Conservation (phyloP, 2,888 invertebrate genomes). For the Amitus sp. region DNA sequence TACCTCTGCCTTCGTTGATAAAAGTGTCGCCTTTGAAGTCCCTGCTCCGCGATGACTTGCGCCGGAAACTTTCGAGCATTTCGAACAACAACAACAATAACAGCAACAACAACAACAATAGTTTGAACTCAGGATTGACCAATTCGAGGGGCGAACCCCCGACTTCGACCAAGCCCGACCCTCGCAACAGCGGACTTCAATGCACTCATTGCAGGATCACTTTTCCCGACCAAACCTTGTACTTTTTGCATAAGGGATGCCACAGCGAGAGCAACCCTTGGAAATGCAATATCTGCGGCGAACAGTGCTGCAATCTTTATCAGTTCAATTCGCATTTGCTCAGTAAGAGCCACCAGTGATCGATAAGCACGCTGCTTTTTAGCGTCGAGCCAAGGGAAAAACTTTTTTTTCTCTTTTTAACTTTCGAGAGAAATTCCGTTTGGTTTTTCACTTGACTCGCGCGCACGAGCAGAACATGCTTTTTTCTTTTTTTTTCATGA, state of each 20-base stretch:
- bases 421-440: not conserved
- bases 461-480: not conserved
- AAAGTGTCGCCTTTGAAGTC: constrained; percentile 88
- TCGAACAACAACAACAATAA: constrained; percentile 47
- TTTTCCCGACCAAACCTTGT: constrained; percentile 95
- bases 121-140: constrained; percentile 53
- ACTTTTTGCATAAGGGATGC: constrained; percentile 97
- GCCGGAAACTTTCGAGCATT: constrained; percentile 78
- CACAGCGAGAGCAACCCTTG: constrained; percentile 97
- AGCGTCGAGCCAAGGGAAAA: not conserved
- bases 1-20: constrained; percentile 76
- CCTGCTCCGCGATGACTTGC: constrained; percentile 83
- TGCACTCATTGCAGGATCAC: constrained; percentile 91
- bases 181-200: constrained; percentile 72
- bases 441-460: not conserved
- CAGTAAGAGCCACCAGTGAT: constrained; percentile 87
- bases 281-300: constrained; percentile 98
- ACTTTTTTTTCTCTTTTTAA: not conserved
- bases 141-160: constrained; percentile 67
- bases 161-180: constrained; percentile 78
- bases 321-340: constrained; percentile 96
- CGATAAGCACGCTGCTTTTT: not conserved
- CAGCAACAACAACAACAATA: constrained; percentile 44
- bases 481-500: too few relatives aligned
- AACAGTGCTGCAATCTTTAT: constrained; percentile 93